A percentile compares a stretch with the other conserved stretches of the same genome.
phyloP scores from a whole-genome alignment of 1,140 invertebrate genomes.

The Brachystomella parvula region DNA sequence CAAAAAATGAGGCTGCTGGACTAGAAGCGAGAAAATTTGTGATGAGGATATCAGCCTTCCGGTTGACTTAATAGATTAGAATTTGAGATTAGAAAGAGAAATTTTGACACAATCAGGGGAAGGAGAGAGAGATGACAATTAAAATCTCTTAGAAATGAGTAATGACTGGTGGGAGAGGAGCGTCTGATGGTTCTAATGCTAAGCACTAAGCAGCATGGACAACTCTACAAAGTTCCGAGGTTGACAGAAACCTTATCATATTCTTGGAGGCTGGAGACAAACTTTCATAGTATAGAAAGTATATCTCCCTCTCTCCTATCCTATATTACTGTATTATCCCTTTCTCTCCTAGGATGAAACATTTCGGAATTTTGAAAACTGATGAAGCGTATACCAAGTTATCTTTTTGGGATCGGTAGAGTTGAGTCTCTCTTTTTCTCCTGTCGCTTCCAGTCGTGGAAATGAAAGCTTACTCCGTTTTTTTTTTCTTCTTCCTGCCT shows the following conservation, averaged over 20 bases:
- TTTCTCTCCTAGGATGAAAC: background rate
- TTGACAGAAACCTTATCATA: background rate
- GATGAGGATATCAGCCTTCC: background rate
- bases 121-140: background rate
- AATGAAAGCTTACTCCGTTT: background rate
- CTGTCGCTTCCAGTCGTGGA: constrained; percentile 14
- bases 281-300: background rate
- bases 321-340: background rate
- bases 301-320: background rate
- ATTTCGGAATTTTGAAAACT: constrained; percentile 36
- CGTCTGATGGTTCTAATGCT: background rate
- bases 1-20: too few species aligned
- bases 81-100: too few species aligned
- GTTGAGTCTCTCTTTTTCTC: background rate
- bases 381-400: constrained; percentile 36
- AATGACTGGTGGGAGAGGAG: background rate
- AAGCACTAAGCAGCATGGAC: background rate
- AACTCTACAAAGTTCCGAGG: background rate
- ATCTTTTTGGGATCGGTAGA: constrained; percentile 26
- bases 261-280: background rate
- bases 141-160: constrained; percentile 8
- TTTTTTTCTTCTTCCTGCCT: constrained; percentile 6
- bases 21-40: too few species aligned
- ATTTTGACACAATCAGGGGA: too few species aligned
- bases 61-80: background rate